Percentiles rank a stretch among this genome's conserved stretches.
These are phyloP conservation scores for Stichodactyla helianthus DNA, from an alignment of 64 coral and sea anemone species.

Conservation along the genomic window DNA sequence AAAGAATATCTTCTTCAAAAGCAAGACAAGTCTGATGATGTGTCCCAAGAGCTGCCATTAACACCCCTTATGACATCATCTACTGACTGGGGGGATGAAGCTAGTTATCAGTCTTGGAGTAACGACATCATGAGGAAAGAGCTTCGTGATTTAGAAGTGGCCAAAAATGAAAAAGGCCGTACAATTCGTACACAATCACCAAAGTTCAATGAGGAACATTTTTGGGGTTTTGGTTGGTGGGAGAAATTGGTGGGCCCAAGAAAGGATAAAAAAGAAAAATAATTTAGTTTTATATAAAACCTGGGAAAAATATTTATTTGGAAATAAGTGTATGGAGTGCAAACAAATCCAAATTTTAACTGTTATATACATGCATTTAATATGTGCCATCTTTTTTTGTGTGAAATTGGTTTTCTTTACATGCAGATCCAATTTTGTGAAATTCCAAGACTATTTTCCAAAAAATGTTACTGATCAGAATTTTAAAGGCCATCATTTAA, in stretches of 20 bases:
- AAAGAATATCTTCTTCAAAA: constrained; percentile 37
- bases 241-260: constrained; percentile 55
- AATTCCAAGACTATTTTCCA: too few species aligned
- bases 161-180: constrained; percentile 28
- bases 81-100: constrained; percentile 78
- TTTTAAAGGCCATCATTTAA: too few species aligned
- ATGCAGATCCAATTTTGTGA: too few species aligned
- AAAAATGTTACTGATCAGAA: too few species aligned
- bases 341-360: too few species aligned
- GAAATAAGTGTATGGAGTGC: too few species aligned
- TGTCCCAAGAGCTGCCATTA: constrained; percentile 24
- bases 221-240: constrained; percentile 92
- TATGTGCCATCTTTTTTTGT: too few species aligned
- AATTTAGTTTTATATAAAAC: neutral
- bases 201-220: constrained; percentile 70
- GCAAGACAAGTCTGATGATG: constrained; percentile 20
- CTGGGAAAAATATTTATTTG: too few species aligned
- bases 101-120: constrained; percentile 63
- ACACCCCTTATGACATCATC: constrained; percentile 48
- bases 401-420: too few species aligned
- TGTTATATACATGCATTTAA: too few species aligned
- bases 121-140: constrained; percentile 88
- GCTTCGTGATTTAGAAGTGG: constrained; percentile 50
- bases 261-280: neutral
- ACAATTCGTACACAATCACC: constrained; percentile 30